Evolutionary conservation across 2,113 vertebrate species (phyloP).

Genomic region (Anolis carolinensis): DNA sequence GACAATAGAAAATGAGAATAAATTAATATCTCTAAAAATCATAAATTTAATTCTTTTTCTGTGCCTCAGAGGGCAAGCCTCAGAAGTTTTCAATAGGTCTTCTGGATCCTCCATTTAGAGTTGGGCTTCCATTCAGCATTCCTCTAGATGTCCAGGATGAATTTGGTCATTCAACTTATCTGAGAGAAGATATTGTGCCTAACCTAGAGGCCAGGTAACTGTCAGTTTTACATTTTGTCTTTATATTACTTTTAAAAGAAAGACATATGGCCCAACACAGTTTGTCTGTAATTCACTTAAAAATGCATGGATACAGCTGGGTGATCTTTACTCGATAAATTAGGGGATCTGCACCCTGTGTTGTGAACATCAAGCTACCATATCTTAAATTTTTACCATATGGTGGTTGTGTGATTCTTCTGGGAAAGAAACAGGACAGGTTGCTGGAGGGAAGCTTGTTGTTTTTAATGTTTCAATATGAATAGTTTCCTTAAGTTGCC

Average conservation of each 20-base stretch:
- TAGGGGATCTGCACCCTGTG: not conserved
- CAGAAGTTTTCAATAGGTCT: slow-evolving; percentile 77
- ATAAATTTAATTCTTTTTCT: slow-evolving; percentile 29
- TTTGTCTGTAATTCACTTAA: not conserved
- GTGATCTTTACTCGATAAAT: not conserved
- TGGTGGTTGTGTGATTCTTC: not conserved
- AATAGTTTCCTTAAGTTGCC: slow-evolving; percentile 12
- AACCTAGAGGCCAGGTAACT: slow-evolving; percentile 81
- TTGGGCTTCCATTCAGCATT: slow-evolving; percentile 87
- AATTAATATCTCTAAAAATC: not conserved
- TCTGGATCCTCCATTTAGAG: slow-evolving; percentile 72
- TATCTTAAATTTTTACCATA: not conserved
- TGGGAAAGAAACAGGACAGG: not conserved
- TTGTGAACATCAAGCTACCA: not conserved
- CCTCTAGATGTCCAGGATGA: slow-evolving; percentile 84
- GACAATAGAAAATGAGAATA: not conserved
- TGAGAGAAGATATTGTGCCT: slow-evolving; percentile 74
- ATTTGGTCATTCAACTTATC: slow-evolving; percentile 78
- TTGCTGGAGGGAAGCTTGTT: not conserved
- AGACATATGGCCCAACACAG: not conserved
- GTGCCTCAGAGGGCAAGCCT: slow-evolving; percentile 82
- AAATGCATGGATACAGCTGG: not conserved
- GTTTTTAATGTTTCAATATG: not conserved
- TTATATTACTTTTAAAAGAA: not conserved
- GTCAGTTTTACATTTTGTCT: rapidly evolving